These are phyloP conservation scores for Dicycla oo DNA, from an alignment of 2,888 invertebrate species.

Conservation along the genomic window DNA sequence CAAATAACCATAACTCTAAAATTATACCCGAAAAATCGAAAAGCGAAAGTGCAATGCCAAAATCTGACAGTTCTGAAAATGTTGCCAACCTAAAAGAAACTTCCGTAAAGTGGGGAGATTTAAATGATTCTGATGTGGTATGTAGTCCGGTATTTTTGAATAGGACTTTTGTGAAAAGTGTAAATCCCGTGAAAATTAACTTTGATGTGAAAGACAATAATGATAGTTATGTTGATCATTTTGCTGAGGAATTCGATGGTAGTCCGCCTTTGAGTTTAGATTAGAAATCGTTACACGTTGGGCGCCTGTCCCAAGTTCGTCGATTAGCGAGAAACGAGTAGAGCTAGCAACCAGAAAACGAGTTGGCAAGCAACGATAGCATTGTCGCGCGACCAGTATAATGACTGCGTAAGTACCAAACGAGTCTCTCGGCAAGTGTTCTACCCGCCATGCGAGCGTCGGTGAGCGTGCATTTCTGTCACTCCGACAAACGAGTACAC, in stretches of 20 bases:
- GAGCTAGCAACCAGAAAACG: no score
- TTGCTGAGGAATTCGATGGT: constrained; percentile 83
- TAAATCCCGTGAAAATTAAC: constrained; percentile 75
- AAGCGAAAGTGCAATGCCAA: background rate
- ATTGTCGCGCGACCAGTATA: no score
- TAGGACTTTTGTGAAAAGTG: constrained; percentile 73
- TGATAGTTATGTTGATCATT: constrained; percentile 74
- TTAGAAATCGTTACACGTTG: constrained; percentile 54
- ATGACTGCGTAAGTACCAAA: no score
- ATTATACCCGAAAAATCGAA: constrained; percentile 15
- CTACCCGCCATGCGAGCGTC: no score
- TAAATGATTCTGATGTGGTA: constrained; percentile 41
- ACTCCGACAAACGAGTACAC: no score
- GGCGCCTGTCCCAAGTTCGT: no score
- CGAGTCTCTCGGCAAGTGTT: no score
- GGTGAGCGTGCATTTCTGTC: no score
- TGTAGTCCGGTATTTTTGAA: constrained; percentile 76
- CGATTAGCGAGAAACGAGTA: no score
- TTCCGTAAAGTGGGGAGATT: constrained; percentile 56
- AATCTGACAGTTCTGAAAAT: constrained; percentile 61
- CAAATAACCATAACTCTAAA: constrained; percentile 58
- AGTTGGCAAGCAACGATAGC: no score
- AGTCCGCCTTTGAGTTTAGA: constrained; percentile 87
- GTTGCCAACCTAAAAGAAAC: constrained; percentile 68
- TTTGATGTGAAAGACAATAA: constrained; percentile 66